These are phyloP conservation scores for Steinernema khuongi DNA, from an alignment of 1,140 invertebrate genomes.

Conservation along the genomic window DNA sequence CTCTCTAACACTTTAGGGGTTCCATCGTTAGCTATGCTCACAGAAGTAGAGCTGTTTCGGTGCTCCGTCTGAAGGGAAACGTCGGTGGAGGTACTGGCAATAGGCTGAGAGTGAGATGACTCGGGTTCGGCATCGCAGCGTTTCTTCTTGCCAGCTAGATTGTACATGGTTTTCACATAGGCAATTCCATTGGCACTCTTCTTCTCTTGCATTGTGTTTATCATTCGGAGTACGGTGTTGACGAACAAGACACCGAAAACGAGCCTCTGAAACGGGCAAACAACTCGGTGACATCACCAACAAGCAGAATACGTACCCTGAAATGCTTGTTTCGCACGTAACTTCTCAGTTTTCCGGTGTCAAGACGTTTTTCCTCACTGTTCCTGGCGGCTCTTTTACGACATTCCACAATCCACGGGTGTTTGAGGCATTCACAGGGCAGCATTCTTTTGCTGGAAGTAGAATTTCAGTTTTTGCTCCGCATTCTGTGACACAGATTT, in stretches of 20 bases:
- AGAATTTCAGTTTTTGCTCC: constrained; percentile 17
- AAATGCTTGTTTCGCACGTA: constrained; percentile 53
- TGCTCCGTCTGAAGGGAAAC: not conserved
- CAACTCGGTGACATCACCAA: not conserved
- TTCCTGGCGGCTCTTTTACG: constrained; percentile 39
- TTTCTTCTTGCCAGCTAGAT: constrained; percentile 27
- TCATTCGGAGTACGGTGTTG: constrained; percentile 42
- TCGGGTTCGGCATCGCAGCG: not conserved
- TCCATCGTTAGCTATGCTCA: not conserved
- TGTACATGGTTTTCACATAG: constrained; percentile 45
- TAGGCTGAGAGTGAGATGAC: not conserved
- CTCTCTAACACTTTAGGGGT: constrained; percentile 14
- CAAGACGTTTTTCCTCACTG: constrained; percentile 39
- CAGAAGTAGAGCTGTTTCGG: not conserved
- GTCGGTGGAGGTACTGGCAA: not conserved
- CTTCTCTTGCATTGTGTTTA: constrained; percentile 38
- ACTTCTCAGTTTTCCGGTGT: constrained; percentile 42
- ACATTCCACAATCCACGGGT: constrained; percentile 50
- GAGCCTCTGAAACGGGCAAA: constrained; percentile 26
- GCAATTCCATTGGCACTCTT: constrained; percentile 47
- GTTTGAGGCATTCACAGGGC: constrained; percentile 51
- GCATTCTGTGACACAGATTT: not conserved
- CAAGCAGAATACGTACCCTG: constrained; percentile 40
- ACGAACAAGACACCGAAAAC: constrained; percentile 54
- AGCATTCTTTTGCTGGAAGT: constrained; percentile 54